Percentiles rank a stretch among this genome's conserved stretches.
These are phyloP conservation scores for Leptobrachium ailaonicum DNA, from an alignment of 2,113 vertebrate genomes.

Conservation along the genomic window DNA sequence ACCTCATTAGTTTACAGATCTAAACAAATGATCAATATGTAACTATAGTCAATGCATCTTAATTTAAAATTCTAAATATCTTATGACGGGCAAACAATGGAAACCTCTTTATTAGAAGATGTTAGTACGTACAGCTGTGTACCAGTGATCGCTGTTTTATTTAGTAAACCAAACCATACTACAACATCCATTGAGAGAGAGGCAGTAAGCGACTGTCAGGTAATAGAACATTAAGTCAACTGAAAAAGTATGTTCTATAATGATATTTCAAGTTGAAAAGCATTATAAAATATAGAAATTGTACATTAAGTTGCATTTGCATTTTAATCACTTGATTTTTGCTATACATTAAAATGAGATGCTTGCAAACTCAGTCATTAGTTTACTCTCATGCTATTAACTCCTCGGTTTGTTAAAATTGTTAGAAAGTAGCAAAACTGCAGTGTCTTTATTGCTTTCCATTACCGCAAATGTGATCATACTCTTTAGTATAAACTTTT, in stretches of 20 bases:
- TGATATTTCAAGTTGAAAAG: conserved; percentile 19
- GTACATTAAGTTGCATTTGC: conserved; percentile 25
- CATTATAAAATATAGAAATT: conserved; percentile 31
- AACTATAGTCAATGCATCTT: too few species aligned
- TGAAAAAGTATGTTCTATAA: conserved; percentile 20
- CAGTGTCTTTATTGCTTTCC: conserved; percentile 2
- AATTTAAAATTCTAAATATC: too few species aligned
- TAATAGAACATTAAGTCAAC: conserved; percentile 44
- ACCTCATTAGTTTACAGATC: too few species aligned
- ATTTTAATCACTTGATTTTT: conserved; percentile 42
- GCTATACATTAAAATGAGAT: conserved; percentile 36
- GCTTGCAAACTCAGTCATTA: conserved; percentile 19
- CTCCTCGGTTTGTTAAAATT: conserved; percentile 13
- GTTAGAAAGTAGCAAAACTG: conserved; percentile 1
- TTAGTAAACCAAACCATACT: conserved; percentile 1
- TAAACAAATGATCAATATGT: too few species aligned
- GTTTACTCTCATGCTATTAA: conserved; percentile 17
- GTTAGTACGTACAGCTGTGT: neutral
- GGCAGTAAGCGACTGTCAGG: conserved; percentile 16
- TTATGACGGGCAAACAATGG: too few species aligned
- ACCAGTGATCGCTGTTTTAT: neutral
- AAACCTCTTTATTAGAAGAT: neutral
- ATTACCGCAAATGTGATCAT: neutral
- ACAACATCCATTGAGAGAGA: neutral
- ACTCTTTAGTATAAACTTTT: neutral